These are phyloP conservation scores for Drosophila helvetica DNA, from an alignment of 2,888 invertebrate genomes.

Conservation along the genomic window DNA sequence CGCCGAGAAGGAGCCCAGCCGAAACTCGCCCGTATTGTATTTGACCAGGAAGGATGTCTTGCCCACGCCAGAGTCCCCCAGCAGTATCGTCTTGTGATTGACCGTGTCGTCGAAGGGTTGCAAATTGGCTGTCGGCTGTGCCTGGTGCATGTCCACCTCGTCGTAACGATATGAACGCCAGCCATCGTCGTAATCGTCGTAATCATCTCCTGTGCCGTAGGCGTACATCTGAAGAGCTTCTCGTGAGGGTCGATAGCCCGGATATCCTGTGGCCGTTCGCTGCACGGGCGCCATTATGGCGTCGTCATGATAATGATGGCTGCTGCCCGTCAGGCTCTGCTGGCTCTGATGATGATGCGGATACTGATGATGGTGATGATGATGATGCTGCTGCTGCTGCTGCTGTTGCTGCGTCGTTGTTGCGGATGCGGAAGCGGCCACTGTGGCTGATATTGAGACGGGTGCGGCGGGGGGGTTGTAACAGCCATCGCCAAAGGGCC, in stretches of 20 bases:
- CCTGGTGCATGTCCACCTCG: slow-evolving; percentile 81
- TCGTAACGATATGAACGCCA: slow-evolving; percentile 84
- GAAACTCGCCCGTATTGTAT: slow-evolving; percentile 96
- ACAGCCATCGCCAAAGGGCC: slow-evolving; percentile 76
- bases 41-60: slow-evolving; percentile 96
- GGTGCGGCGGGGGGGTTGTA: slow-evolving; percentile 74
- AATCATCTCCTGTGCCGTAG: slow-evolving; percentile 75
- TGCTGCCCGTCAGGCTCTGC: slow-evolving; percentile 68
- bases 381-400: slow-evolving; percentile 41
- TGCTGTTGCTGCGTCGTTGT: slow-evolving; percentile 42
- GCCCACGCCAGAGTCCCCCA: slow-evolving; percentile 96
- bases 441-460: slow-evolving; percentile 8
- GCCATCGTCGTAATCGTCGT: slow-evolving; percentile 79
- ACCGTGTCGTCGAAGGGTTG: slow-evolving; percentile 85
- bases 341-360: slow-evolving; percentile 69
- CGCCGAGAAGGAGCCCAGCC: slow-evolving; percentile 95
- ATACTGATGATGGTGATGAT: slow-evolving; percentile 45
- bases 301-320: slow-evolving; percentile 71
- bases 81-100: slow-evolving; percentile 93
- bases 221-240: slow-evolving; percentile 87
- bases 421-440: slow-evolving; percentile 28
- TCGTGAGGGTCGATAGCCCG: slow-evolving; percentile 90
- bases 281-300: slow-evolving; percentile 71
- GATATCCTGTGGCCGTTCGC: slow-evolving; percentile 89
- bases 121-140: slow-evolving; percentile 54